Base-by-base conservation (phyloP, 1,140 invertebrate species). In the Gonatopus flavifemur region DNA sequence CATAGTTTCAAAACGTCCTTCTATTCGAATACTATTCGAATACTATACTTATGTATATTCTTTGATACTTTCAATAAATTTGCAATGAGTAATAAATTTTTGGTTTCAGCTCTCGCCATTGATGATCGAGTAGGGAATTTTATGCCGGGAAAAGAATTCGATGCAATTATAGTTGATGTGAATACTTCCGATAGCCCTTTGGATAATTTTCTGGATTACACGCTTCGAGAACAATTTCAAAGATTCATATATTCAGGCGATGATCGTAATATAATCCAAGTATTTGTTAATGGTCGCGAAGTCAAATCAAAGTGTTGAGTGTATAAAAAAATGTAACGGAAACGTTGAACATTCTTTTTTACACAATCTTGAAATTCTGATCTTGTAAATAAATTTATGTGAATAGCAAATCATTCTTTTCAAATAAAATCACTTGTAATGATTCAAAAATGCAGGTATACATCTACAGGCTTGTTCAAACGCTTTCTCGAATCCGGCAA, bases 201-300 rank as follows among this genome's bases (percentile, higher is more conserved):
- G 2, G 79, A 84, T 53, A 63, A 82, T 53, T 80, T 82, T 39
- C 55, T 64, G 42, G 55, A 70, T 19, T 78, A 78, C 52, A 76
- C 69, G 9, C 59, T 84, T 0, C 62, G 80, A 24, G 84, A 89
- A 62, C 69, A 88, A 20, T 61, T 95, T 8, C 86, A 94, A 69
- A 87, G 90, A 69, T 93, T 94, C 59, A 78, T 95, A 51, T 91
- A 87, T 62, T 74, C 84, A 28, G 92, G 91, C 1, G 90, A 94
- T 77, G 90, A 94, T 71, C 82, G 90, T 49, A 94, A 95, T 72
- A 89, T 96, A 37, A 39, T 67, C 2, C 70, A 84, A 64, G 89
- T 94, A 7, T 94, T 83, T 77, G 86, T 94, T 20, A 81, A 83
- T 46, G 92, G 91, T 15, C 73, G 74, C 54, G 70, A 77, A 58